phyloP scores from a whole-genome alignment of 1,140 invertebrate species.

The Leptoteleia sp. region DNA sequence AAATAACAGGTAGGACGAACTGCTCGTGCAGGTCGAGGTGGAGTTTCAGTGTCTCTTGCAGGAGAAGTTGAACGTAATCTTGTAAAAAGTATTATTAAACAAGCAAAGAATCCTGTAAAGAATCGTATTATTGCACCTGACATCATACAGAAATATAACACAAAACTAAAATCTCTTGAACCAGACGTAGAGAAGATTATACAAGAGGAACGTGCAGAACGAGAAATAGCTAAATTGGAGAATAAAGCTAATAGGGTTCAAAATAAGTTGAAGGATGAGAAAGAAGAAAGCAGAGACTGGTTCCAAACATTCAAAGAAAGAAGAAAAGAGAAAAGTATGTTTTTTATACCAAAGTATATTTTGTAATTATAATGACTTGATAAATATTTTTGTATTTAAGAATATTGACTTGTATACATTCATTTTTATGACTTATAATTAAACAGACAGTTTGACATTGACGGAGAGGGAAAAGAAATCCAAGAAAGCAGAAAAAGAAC shows the following conservation, averaged over 20 bases:
- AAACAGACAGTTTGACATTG: too few species aligned
- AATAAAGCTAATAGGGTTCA: conserved; percentile 91
- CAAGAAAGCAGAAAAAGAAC: conserved; percentile 66
- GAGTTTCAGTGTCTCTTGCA: conserved; percentile 95
- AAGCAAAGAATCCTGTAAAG: conserved; percentile 92
- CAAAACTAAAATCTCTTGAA: conserved; percentile 87
- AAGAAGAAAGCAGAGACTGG: conserved; percentile 85
- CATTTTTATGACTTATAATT: too few species aligned
- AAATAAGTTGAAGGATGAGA: conserved; percentile 84
- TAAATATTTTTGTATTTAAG: too few species aligned
- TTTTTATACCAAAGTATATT: too few species aligned
- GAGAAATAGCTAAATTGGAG: conserved; percentile 90
- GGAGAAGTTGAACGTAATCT: conserved; percentile 95
- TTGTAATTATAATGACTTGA: too few species aligned
- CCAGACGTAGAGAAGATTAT: conserved; percentile 90
- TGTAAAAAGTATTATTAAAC: conserved; percentile 95
- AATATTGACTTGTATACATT: too few species aligned
- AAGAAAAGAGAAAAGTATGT: conserved; percentile 86
- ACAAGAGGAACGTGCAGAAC: conserved; percentile 92
- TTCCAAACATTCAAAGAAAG: conserved; percentile 94
- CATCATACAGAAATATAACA: conserved; percentile 93
- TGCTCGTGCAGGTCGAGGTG: conserved; percentile 93
- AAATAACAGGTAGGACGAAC: too few species aligned
- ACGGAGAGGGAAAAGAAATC: conserved; percentile 69
- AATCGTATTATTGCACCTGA: conserved; percentile 92